phyloP scores from a whole-genome alignment of 2,888 invertebrate species.

The Calephelis perditalis region DNA sequence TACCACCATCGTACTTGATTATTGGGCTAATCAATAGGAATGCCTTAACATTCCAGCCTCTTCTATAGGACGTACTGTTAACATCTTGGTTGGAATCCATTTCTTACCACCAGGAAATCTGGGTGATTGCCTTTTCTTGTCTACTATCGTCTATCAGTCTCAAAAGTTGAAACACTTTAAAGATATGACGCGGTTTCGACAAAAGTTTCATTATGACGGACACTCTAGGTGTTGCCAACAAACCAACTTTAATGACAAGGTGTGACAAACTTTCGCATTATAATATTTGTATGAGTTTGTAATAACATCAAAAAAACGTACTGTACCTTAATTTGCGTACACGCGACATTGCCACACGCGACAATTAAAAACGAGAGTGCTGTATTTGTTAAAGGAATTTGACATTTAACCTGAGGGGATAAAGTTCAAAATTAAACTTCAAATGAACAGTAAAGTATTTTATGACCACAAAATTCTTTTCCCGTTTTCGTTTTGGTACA shows the following conservation, averaged over 20 bases:
- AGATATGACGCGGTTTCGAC: too few species aligned
- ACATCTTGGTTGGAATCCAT: too few species aligned
- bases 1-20: too few species aligned
- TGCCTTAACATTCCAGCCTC: too few species aligned
- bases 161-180: too few species aligned
- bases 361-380: slow-evolving; percentile 25
- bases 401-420: background rate
- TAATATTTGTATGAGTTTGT: slow-evolving; percentile 3
- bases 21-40: too few species aligned
- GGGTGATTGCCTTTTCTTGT: too few species aligned
- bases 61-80: too few species aligned
- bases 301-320: background rate
- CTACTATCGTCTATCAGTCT: too few species aligned
- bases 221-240: background rate
- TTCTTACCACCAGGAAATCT: too few species aligned
- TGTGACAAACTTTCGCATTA: slow-evolving; percentile 5
- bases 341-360: slow-evolving; percentile 30
- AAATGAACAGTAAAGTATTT: background rate
- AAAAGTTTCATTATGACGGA: too few species aligned
- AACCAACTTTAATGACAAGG: background rate
- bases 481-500: slow-evolving; percentile 2
- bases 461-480: slow-evolving; percentile 6
- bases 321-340: slow-evolving; percentile 24
- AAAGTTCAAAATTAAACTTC: background rate
- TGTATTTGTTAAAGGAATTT: background rate